phyloP scores from a whole-genome alignment of 2,113 vertebrate genomes.

The Marmota monax region DNA sequence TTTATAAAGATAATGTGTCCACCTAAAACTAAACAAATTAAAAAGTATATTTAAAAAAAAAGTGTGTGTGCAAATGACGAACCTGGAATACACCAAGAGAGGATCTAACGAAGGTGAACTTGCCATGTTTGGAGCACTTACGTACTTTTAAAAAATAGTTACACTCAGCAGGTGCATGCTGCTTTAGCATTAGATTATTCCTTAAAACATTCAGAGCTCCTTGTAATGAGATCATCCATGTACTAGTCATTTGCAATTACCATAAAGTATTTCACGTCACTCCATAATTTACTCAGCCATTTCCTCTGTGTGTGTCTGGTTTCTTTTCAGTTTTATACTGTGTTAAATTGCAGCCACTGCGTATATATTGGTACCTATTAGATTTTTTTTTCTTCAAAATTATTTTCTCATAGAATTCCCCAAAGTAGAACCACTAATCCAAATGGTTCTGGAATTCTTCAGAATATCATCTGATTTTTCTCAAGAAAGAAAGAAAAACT shows the following conservation, averaged over 20 bases:
- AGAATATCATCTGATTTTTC: background rate
- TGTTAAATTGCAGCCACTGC: background rate
- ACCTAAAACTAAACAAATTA: no score
- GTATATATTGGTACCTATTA: background rate
- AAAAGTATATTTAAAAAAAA: no score
- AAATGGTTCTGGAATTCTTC: background rate
- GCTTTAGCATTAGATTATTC: background rate
- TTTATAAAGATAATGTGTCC: background rate
- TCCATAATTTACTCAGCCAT: background rate
- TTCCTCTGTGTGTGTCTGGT: background rate
- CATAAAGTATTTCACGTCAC: background rate
- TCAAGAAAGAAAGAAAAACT: constrained; percentile 36
- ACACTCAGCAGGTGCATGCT: background rate
- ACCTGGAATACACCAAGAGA: background rate
- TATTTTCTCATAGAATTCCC: constrained; percentile 27
- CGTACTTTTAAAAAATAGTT: background rate
- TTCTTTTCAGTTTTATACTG: background rate
- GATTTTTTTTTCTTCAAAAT: background rate
- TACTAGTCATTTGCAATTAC: background rate
- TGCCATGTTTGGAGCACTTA: background rate
- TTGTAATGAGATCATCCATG: rapidly evolving
- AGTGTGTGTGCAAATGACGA: background rate
- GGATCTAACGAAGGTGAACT: background rate
- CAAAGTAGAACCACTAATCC: background rate
- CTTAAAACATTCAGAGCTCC: background rate